These are phyloP conservation scores for Drosophila ercepeae DNA, from an alignment of 1,140 invertebrate species.

Conservation along the genomic window DNA sequence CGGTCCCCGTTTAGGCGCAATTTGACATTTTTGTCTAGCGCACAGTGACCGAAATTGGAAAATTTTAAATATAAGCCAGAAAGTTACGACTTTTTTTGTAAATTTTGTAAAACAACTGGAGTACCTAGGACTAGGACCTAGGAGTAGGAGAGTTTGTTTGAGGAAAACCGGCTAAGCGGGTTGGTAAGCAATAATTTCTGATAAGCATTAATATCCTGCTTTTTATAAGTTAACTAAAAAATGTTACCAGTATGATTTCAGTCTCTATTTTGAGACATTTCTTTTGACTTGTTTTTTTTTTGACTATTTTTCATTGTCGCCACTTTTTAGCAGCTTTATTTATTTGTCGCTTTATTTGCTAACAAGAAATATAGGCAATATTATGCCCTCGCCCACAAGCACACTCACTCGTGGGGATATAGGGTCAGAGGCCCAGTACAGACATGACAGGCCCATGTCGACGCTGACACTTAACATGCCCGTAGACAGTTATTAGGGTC, in stretches of 20 bases:
- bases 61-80: background rate
- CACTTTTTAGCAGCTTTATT: slow-evolving; percentile 78
- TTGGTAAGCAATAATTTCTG: too few species aligned
- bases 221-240: too few species aligned
- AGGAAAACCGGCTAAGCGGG: too few species aligned
- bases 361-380: slow-evolving; percentile 81
- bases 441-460: slow-evolving; percentile 75
- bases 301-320: slow-evolving; percentile 49
- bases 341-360: slow-evolving; percentile 79
- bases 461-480: slow-evolving; percentile 80
- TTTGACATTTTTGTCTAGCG: slow-evolving; percentile 67
- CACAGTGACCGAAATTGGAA: slow-evolving; percentile 2
- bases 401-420: slow-evolving; percentile 13
- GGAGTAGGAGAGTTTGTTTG: too few species aligned
- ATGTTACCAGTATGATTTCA: background rate
- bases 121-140: too few species aligned
- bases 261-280: background rate
- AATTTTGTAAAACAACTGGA: too few species aligned
- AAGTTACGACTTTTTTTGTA: background rate
- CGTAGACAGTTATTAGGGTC: slow-evolving; percentile 81
- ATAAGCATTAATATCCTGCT: too few species aligned
- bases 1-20: slow-evolving; percentile 75
- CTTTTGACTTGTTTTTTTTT: slow-evolving; percentile 37
- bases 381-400: slow-evolving; percentile 44
- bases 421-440: slow-evolving; percentile 43